Conservation (phyloP, 2,113 vertebrate genomes). For the Ceuthmochares aereus region DNA sequence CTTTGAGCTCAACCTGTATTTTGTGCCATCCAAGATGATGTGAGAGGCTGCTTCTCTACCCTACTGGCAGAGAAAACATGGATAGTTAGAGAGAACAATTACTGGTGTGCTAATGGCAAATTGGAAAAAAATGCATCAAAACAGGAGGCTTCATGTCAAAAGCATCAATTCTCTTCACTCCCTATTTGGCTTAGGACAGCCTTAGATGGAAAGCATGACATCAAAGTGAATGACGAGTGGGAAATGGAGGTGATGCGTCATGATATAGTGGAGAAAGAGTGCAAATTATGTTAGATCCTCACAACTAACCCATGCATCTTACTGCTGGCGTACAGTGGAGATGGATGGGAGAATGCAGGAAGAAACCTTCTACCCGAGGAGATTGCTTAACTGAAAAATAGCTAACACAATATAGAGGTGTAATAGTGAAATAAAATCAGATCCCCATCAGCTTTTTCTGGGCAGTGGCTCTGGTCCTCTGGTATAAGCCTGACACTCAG, state of each 20-base stretch:
- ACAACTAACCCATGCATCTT: not conserved
- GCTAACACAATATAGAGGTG: not conserved
- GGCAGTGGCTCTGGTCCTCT: not conserved
- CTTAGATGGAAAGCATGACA: not conserved
- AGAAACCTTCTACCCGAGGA: not conserved
- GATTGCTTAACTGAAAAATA: not conserved
- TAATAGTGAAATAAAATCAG: slow-evolving; percentile 7
- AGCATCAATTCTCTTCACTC: not conserved
- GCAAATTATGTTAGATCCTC: not conserved
- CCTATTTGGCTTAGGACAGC: not conserved
- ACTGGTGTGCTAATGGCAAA: not conserved
- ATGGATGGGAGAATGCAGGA: not conserved
- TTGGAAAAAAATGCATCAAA: slow-evolving; percentile 12
- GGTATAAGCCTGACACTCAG: not conserved
- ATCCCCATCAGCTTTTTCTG: not conserved
- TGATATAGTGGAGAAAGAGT: not conserved
- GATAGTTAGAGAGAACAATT: not conserved
- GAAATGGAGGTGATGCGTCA: not conserved
- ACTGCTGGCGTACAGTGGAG: not conserved
- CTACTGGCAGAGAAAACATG: not conserved
- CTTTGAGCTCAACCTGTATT: not conserved
- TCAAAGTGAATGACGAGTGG: not conserved
- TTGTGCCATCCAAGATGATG: not conserved
- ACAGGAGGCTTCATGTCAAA: not conserved
- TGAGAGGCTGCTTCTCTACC: not conserved